Conservation (phyloP, 2,797 vertebrate genomes). For the Pachyuromys duprasi region DNA sequence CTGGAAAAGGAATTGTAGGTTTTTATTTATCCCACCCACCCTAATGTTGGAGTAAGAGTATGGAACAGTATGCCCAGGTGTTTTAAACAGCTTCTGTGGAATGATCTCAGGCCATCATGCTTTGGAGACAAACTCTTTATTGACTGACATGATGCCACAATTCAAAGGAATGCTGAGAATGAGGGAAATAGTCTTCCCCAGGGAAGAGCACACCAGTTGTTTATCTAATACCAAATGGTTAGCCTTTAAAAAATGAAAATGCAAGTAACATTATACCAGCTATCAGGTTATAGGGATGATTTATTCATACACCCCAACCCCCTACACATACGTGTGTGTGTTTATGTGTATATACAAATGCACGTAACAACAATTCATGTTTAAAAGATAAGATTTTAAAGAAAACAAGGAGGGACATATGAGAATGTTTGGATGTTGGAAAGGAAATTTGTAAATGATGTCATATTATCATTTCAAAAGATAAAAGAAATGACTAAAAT, state of each 20-base stretch:
- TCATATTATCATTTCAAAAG: neutral
- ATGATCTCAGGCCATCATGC: neutral
- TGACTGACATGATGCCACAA: too few relatives aligned
- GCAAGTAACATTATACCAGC: neutral
- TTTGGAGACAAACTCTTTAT: neutral
- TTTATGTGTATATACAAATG: too few relatives aligned
- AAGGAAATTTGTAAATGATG: neutral
- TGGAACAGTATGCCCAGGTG: neutral
- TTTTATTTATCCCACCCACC: too few relatives aligned
- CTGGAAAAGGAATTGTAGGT: neutral
- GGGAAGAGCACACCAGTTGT: neutral
- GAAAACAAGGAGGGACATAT: neutral
- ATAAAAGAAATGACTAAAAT: neutral
- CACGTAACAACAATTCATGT: neutral
- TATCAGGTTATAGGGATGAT: neutral
- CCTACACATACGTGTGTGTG: too few relatives aligned
- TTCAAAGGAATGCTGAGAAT: neutral
- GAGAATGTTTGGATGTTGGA: neutral
- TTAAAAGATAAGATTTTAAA: neutral
- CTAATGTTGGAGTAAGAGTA: neutral
- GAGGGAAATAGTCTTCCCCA: neutral
- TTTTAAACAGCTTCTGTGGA: neutral
- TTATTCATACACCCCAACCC: neutral
- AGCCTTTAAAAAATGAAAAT: neutral
- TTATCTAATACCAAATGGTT: neutral